phyloP scores from a whole-genome alignment of 2,797 vertebrate species.

The Carcharodon carcharias region DNA sequence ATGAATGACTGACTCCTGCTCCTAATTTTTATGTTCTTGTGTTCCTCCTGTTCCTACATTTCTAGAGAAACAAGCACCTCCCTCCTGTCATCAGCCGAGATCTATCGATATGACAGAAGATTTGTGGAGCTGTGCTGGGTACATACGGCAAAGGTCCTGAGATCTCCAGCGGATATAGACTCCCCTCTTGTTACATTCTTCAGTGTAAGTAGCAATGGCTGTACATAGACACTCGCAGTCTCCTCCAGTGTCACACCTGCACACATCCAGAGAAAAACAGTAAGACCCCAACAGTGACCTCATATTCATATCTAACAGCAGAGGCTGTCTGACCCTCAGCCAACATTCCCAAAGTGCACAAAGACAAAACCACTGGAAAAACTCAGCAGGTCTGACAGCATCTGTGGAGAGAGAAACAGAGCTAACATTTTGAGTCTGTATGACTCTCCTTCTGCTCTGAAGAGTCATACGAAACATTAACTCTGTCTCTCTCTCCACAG shows the following conservation, averaged over 20 bases:
- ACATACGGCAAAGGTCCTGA: slow-evolving; percentile 84
- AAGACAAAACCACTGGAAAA: too few relatives aligned
- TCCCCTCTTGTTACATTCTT: slow-evolving; percentile 70
- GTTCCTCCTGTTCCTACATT: neutral
- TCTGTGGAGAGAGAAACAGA: too few relatives aligned
- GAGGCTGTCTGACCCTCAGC: too few relatives aligned
- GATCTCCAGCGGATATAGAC: slow-evolving; percentile 74
- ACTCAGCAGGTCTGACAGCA: too few relatives aligned
- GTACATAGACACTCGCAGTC: slow-evolving; percentile 90
- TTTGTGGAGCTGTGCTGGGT: neutral
- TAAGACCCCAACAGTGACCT: accelerated
- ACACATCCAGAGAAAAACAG: accelerated
- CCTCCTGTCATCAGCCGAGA: too few relatives aligned
- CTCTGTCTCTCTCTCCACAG: too few relatives aligned
- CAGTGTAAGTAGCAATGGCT: slow-evolving; percentile 73
- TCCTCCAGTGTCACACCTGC: slow-evolving; percentile 79
- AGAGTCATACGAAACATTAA: too few relatives aligned
- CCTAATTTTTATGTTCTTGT: too few relatives aligned
- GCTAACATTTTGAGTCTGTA: too few relatives aligned
- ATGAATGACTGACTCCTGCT: too few relatives aligned
- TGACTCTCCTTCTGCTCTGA: too few relatives aligned
- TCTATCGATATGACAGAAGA: neutral
- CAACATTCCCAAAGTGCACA: neutral
- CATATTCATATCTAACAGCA: neutral
- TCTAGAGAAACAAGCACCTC: neutral